These are phyloP conservation scores for Cerastis rubricosa DNA, from an alignment of 2,888 invertebrate genomes.

Conservation along the genomic window DNA sequence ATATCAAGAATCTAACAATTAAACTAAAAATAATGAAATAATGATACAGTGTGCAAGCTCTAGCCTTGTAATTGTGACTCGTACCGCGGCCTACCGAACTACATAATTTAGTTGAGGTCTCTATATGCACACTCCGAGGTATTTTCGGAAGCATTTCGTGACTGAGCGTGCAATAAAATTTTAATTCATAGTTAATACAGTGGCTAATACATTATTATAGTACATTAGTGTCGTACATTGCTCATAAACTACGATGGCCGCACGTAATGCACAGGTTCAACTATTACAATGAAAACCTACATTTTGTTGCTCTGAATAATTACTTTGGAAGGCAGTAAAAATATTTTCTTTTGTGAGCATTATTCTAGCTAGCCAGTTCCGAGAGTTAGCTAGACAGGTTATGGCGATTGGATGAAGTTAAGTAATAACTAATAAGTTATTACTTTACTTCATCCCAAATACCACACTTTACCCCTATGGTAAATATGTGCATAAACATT, in stretches of 20 bases:
- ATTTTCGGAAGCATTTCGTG: slow-evolving; percentile 84
- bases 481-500: slow-evolving; percentile 64
- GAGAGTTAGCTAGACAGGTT: slow-evolving; percentile 44
- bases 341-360: slow-evolving; percentile 14
- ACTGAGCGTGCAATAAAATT: slow-evolving; percentile 81
- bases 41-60: slow-evolving; percentile 77
- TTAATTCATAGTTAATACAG: slow-evolving; percentile 79
- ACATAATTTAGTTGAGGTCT: slow-evolving; percentile 75
- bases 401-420: slow-evolving; percentile 43
- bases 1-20: slow-evolving; percentile 70
- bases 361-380: slow-evolving; percentile 33
- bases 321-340: slow-evolving; percentile 45
- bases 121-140: slow-evolving; percentile 49
- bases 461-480: slow-evolving; percentile 52
- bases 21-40: slow-evolving; percentile 77
- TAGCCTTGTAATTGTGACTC: slow-evolving; percentile 80
- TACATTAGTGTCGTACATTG: slow-evolving; percentile 76
- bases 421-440: no score
- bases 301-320: slow-evolving; percentile 54
- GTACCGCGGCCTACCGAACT: slow-evolving; percentile 77
- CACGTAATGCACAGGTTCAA: slow-evolving; percentile 48
- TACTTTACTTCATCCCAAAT: slow-evolving; percentile 62
- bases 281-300: slow-evolving; percentile 61
- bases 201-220: slow-evolving; percentile 81
- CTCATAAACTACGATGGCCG: slow-evolving; percentile 68